Base-by-base conservation (phyloP, 2,797 vertebrate genomes). In the Xiphophorus birchmanni region DNA sequence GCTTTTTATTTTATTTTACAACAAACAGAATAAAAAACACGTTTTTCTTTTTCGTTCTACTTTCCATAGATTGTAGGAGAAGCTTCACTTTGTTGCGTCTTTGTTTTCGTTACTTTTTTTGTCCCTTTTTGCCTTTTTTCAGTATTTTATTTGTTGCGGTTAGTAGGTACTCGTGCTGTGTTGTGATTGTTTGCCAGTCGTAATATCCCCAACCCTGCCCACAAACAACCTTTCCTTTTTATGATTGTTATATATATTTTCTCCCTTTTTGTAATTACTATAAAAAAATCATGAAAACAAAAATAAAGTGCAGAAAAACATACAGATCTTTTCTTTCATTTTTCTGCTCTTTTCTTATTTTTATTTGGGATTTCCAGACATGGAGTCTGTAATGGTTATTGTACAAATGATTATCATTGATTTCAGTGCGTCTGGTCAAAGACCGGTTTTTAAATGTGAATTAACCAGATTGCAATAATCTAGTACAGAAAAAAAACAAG, bases 391-490 rank as follows among this genome's bases (percentile, higher is more conserved):
- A 91, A 96, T 96, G 97, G 97, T 97, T 98, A 97, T 97, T 98
- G 96, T 98, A 97, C 97, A 96, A 94, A 93, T 90, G 75, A 92
- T 83, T 89, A 91, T 97, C 96, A 97, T 97, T 93, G 85, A 97
- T 97, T 97, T 97, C 96, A 96, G 96, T 97, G 96, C 97, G 95
- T 97, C 97, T 98, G 97, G 97, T 98, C 97, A 97, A 95, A 95
- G 97, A 97, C 97, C 97, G 97, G 97, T 98, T 98, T 97, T 97
- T 98, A 97, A 98, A 97, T 98, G 98, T 98, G 97, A 98, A 97
- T 97, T 97, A 96, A 97, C 97, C 97, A 97, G 98, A 98, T 97
- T 97, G 97, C 97, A 98, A 97, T 98, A 97, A 97, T 97, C 97
- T 97, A 97, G 97, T 97, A 97, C 97, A 96, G 96, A 97, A 96